Percentiles rank a stretch among this genome's conserved stretches.
Evolutionary conservation across 1,140 invertebrate genomes (phyloP).

Genomic region (Drosophila mojavensis): DNA sequence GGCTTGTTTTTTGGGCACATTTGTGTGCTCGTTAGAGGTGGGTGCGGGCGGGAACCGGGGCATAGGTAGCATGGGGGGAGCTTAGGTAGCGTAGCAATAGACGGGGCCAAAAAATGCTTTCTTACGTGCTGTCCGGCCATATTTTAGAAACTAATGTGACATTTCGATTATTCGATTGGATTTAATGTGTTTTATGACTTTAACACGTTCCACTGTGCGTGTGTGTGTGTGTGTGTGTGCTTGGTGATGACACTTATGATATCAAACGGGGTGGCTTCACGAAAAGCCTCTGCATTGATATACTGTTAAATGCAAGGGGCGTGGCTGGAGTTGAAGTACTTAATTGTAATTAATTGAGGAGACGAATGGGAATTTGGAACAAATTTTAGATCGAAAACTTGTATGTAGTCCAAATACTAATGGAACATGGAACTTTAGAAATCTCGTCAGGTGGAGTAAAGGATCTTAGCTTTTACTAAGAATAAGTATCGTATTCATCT

Average conservation of each 20-base stretch:
- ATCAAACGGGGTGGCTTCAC: not conserved
- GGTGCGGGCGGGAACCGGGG: not conserved
- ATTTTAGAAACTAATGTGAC: constrained; percentile 84
- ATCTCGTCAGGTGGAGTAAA: no score
- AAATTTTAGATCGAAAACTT: no score
- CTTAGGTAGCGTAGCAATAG: not conserved
- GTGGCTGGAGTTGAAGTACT: constrained; percentile 27
- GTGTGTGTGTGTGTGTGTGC: constrained; percentile 15
- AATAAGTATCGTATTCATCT: no score
- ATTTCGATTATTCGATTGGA: constrained; percentile 84
- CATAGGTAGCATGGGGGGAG: not conserved
- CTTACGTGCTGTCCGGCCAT: constrained; percentile 73
- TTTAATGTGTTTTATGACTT: constrained; percentile 84
- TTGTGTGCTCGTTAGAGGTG: constrained; percentile 65
- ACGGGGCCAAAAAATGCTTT: constrained; percentile 31
- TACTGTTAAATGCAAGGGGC: constrained; percentile 54
- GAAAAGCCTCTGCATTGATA: constrained; percentile 30
- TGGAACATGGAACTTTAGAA: no score
- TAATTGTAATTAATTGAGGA: constrained; percentile 7
- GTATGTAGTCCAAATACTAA: not conserved
- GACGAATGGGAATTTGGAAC: not conserved
- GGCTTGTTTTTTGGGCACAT: constrained; percentile 56
- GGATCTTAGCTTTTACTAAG: no score
- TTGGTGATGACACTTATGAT: constrained; percentile 58
- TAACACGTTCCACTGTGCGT: constrained; percentile 64